Conservation (phyloP, 2,888 invertebrate species). For the Drosophila greeni region DNA sequence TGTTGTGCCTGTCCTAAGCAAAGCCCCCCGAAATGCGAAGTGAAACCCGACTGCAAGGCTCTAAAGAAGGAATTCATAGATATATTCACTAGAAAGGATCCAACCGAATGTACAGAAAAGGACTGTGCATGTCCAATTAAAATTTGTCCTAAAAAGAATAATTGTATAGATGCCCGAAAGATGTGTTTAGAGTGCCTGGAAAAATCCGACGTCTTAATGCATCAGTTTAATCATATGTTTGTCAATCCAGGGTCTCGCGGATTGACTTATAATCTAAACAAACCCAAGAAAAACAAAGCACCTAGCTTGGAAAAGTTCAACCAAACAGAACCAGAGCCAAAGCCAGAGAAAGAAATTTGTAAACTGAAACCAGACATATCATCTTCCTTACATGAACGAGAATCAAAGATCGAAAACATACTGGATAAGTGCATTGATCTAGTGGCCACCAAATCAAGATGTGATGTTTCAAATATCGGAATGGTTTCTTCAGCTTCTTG, state of each 20-base stretch:
- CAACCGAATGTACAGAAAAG: neutral
- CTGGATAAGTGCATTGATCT: neutral
- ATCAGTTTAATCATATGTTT: conserved; percentile 12
- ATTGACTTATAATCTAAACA: neutral
- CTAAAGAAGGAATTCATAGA: conserved; percentile 21
- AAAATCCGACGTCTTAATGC: neutral
- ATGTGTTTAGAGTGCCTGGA: neutral
- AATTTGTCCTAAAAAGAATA: neutral
- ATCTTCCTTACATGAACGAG: neutral
- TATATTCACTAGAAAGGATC: conserved; percentile 11
- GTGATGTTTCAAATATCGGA: too few relatives aligned
- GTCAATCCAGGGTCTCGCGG: neutral
- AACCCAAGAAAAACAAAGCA: neutral
- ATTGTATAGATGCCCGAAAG: neutral
- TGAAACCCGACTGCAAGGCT: neutral
- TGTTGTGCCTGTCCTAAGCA: too few relatives aligned
- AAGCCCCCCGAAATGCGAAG: neutral
- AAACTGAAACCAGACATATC: neutral
- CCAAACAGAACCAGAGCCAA: neutral
- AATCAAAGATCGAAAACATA: neutral
- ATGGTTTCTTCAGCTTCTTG: neutral
- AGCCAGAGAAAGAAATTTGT: neutral
- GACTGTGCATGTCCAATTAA: neutral
- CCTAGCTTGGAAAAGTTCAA: neutral
- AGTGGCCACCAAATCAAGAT: neutral